Conservation (phyloP, 2,113 vertebrate genomes). For the Polypterus bichir region DNA sequence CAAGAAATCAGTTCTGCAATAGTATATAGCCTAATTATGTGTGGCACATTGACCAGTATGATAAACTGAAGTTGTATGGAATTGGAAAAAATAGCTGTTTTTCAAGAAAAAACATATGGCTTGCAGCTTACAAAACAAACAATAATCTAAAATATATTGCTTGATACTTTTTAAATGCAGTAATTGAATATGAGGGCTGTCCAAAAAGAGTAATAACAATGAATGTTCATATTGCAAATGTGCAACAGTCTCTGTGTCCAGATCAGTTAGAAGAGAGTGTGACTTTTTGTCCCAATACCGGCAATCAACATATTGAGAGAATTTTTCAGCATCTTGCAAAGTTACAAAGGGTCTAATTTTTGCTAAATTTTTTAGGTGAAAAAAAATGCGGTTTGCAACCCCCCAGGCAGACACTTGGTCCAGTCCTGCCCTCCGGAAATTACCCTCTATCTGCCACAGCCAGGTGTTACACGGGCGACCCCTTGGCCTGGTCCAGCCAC, state of each 20-base stretch:
- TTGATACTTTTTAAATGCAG: constrained; percentile 4
- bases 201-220: constrained; percentile 7
- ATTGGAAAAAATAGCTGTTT: constrained; percentile 12
- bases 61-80: constrained; percentile 13
- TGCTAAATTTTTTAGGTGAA: too few species aligned
- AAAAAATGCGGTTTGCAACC: too few species aligned
- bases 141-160: constrained; percentile 11
- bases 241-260: constrained; percentile 1
- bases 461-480: too few species aligned
- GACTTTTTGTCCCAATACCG: constrained; percentile 12
- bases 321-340: too few species aligned
- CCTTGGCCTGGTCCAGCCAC: too few species aligned
- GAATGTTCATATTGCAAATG: constrained; percentile 2
- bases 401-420: too few species aligned
- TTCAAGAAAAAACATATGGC: constrained; percentile 15
- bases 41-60: constrained; percentile 7
- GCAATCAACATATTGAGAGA: constrained; percentile 10
- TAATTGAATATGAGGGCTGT: constrained; percentile 5
- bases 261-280: not conserved
- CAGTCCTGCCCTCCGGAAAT: too few species aligned
- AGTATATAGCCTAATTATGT: constrained; percentile 12
- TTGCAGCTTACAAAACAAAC: constrained; percentile 17
- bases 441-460: too few species aligned
- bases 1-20: not conserved
- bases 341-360: too few species aligned